Evolutionary conservation across 2,888 invertebrate genomes (phyloP).

Genomic region (Pollenia amentaria): DNA sequence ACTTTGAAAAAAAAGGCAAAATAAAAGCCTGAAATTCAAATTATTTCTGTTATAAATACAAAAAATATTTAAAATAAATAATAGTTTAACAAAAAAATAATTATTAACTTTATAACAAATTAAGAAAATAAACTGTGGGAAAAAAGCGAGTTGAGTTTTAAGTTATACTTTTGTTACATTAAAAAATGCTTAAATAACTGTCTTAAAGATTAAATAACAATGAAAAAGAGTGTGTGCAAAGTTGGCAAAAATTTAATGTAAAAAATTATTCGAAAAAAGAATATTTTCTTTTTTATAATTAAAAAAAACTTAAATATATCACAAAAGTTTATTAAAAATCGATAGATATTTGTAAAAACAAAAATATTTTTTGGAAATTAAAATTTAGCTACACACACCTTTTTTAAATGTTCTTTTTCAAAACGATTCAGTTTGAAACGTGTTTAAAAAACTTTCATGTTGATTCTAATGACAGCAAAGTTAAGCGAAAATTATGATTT

Average conservation of each 20-base stretch:
- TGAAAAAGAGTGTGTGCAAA: constrained; percentile 33
- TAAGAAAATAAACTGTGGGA: constrained; percentile 9
- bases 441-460: not conserved
- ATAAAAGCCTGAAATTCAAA: not conserved
- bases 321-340: constrained; percentile 26
- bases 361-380: not conserved
- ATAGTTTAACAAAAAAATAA: constrained; percentile 36
- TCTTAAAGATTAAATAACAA: constrained; percentile 66
- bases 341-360: not conserved
- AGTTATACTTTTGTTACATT: not conserved
- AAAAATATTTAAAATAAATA: constrained; percentile 16
- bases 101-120: constrained; percentile 28
- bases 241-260: constrained; percentile 8
- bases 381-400: constrained; percentile 46
- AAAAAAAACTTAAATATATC: constrained; percentile 35
- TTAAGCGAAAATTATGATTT: constrained; percentile 55
- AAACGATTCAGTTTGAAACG: constrained; percentile 18
- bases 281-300: constrained; percentile 6
- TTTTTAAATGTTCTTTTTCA: constrained; percentile 10
- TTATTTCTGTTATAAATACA: not conserved
- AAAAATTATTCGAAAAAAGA: not conserved
- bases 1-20: constrained; percentile 28
- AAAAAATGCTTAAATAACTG: constrained; percentile 58
- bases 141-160: constrained; percentile 20
- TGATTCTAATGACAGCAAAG: constrained; percentile 59